phyloP scores from a whole-genome alignment of 23 tunicate species.

The Clavelina lepadiformis region DNA sequence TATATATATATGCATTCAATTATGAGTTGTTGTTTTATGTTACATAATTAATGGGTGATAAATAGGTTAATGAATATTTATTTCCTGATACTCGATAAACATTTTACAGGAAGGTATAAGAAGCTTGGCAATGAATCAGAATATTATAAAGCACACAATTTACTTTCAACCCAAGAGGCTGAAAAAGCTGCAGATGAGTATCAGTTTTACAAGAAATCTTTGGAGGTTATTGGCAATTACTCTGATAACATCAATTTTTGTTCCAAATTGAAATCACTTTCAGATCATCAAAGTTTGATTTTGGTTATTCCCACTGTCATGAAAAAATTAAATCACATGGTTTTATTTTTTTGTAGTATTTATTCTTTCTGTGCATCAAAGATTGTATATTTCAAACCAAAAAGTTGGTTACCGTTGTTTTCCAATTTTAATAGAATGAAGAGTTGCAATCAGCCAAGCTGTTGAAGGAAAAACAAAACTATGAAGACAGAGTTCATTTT shows the following conservation, averaged over 20 bases:
- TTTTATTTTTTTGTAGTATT: too few species aligned
- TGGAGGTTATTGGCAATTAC: conserved; percentile 41
- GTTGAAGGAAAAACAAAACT: conserved; percentile 35
- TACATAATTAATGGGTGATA: not conserved
- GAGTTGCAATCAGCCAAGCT: conserved; percentile 31
- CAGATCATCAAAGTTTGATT: too few species aligned
- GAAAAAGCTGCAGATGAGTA: conserved; percentile 30
- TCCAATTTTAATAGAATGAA: conserved; percentile 50
- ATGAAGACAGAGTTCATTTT: conserved; percentile 42
- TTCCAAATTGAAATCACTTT: too few species aligned
- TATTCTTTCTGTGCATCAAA: too few species aligned
- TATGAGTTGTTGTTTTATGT: not conserved
- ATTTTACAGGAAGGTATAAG: too few species aligned
- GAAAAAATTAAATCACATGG: too few species aligned
- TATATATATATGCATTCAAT: not conserved
- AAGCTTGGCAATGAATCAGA: conserved; percentile 21
- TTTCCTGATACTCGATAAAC: not conserved
- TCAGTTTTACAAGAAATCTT: conserved; percentile 28
- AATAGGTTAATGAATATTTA: not conserved
- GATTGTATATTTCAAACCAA: too few species aligned
- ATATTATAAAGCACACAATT: conserved; percentile 7
- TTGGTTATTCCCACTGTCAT: too few species aligned
- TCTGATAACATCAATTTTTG: too few species aligned
- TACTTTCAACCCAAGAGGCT: conserved; percentile 19
- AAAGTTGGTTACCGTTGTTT: too few species aligned